Percentiles rank a stretch among this genome's conserved stretches.
Conservation (phyloP, 2,888 invertebrate genomes). For the Endomychus coccineus region DNA sequence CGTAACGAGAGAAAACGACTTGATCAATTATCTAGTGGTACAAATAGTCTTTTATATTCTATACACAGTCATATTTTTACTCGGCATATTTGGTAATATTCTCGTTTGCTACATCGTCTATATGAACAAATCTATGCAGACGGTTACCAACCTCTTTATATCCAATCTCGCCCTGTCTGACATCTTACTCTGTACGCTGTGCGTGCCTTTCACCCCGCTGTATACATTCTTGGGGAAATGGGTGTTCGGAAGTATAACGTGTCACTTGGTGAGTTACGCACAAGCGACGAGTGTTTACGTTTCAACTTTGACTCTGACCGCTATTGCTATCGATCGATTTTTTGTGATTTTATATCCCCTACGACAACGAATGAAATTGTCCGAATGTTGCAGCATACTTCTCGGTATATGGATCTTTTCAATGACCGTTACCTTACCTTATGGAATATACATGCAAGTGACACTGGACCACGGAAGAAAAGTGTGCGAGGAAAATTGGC, state of each 20-base stretch:
- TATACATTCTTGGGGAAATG: constrained; percentile 88
- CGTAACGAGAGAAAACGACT: constrained; percentile 42
- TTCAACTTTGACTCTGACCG: constrained; percentile 91
- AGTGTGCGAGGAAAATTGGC: constrained; percentile 89
- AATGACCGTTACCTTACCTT: constrained; percentile 80
- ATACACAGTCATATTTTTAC: constrained; percentile 77
- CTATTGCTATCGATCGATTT: constrained; percentile 95
- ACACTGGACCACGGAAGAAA: constrained; percentile 37
- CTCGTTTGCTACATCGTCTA: constrained; percentile 92
- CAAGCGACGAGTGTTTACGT: constrained; percentile 97
- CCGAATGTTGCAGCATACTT: constrained; percentile 78
- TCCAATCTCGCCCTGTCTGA: constrained; percentile 94
- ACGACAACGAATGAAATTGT: constrained; percentile 82
- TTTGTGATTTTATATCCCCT: constrained; percentile 97
- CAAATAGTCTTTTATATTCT: constrained; percentile 69
- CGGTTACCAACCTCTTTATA: constrained; percentile 96
- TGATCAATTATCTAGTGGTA: constrained; percentile 58
- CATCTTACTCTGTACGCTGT: constrained; percentile 84
- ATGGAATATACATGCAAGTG: constrained; percentile 75
- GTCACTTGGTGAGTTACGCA: constrained; percentile 88
- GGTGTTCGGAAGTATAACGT: constrained; percentile 86
- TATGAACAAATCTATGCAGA: constrained; percentile 91
- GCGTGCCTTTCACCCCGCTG: constrained; percentile 93
- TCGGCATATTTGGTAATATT: constrained; percentile 84
- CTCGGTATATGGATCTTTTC: constrained; percentile 87